Evolutionary conservation across 2,113 vertebrate species (phyloP), one percentile per base, ranked within the genome.

Genomic region (Vulpes ferrilata): DNA sequence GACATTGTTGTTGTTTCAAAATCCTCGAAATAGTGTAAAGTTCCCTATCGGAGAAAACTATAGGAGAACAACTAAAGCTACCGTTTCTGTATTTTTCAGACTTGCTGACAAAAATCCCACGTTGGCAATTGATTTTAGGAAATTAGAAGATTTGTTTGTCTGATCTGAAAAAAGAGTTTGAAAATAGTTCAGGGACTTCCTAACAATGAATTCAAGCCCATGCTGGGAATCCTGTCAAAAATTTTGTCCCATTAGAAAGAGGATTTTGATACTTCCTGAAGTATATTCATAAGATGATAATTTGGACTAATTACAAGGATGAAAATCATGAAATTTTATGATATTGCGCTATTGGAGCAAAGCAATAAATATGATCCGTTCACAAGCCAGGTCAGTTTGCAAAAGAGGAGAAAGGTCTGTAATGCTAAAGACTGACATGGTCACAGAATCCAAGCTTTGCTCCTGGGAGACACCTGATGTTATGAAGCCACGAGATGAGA

Each of bases 181-280:
- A 62, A 83, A 87, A 83, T 13, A 1, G 0, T 57, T 67, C n/a
- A 65, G 57, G 60, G n/a, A 30, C 7, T 87, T 79, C 25, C 89
- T 79, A 81, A 81, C 71, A 93, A 64, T 67, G 43, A 97, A 94
- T 73, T 92, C 22, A 93, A 85, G n/a, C 13, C 80, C 51, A 13
- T 84, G 3, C 3, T 73, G 91, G 55, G 48, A 94, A 81, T 76
- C 11, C 23, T 43, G 69, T 32, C 81, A 78, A 92, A 90, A 65
- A 76, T 25, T 38, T 11, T 57, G 74, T 76, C 1, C 55, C 11
- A 35, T 73, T 7, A 80, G 53, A 89, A 96, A 71, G 15, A 38
- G 4, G 11, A 22, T 11, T 38, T 22, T 86, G 43, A 22, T 15
- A 38, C 7, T 57, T 93, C 59, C 30, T 38, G 65, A 57, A 74